Percentiles rank a stretch among this genome's conserved stretches.
Conservation (phyloP, 2,888 invertebrate species). For the Epinotia demarniana region DNA sequence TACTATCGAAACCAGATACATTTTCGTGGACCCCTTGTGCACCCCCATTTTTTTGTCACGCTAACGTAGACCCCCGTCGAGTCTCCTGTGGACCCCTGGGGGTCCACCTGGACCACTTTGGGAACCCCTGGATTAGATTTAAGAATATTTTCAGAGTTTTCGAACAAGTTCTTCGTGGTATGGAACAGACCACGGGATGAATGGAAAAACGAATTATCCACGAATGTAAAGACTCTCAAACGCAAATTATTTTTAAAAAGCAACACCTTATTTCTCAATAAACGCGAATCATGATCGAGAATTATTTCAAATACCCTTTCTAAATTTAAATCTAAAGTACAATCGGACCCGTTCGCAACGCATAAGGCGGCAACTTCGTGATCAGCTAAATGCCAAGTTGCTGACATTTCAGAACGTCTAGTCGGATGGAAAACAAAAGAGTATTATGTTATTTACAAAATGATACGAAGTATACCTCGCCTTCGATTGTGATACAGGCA, state of each 20-base stretch:
- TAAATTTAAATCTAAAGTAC: slow-evolving; percentile 46
- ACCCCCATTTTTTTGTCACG: too few relatives aligned
- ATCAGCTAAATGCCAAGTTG: slow-evolving; percentile 68
- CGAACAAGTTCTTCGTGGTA: too few relatives aligned
- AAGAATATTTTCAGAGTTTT: too few relatives aligned
- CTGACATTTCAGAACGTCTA: slow-evolving; percentile 68
- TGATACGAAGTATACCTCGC: slow-evolving; percentile 13
- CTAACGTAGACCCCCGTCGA: too few relatives aligned
- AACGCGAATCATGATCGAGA: neutral
- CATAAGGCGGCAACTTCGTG: slow-evolving; percentile 62
- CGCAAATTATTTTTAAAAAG: neutral
- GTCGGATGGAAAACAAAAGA: slow-evolving; percentile 50
- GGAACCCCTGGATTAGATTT: too few relatives aligned
- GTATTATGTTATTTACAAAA: slow-evolving; percentile 14
- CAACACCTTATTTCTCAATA: slow-evolving; percentile 3
- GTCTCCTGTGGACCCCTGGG: too few relatives aligned
- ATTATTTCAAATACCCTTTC: slow-evolving; percentile 29
- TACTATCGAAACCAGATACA: too few relatives aligned
- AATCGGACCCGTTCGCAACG: slow-evolving; percentile 57
- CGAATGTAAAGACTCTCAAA: neutral
- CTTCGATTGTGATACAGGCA: slow-evolving; percentile 27
- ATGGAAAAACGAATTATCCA: too few relatives aligned
- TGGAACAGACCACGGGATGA: too few relatives aligned
- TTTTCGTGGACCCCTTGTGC: too few relatives aligned
- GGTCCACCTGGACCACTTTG: too few relatives aligned